Evolutionary conservation across 2,113 vertebrate genomes (phyloP).

Genomic region (Tychaedon coryphoeus): DNA sequence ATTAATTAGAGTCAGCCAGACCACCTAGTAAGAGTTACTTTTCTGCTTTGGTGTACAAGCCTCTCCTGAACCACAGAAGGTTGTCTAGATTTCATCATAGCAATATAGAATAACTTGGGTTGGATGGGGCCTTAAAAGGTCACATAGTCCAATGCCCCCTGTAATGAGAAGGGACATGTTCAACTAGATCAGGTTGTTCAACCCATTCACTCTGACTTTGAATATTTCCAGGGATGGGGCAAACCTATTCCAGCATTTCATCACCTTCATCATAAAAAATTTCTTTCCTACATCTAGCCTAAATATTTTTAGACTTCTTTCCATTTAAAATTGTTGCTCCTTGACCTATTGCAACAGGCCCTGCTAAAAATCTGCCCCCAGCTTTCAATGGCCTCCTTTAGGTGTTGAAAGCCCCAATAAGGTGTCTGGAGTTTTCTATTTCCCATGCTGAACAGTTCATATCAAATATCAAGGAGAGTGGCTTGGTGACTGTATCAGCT

Average conservation of each 20-base stretch:
- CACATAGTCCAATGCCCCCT: accelerated
- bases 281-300: background rate
- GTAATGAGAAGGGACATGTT: background rate
- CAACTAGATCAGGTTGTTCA: background rate
- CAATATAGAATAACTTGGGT: background rate
- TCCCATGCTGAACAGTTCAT: background rate
- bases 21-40: background rate
- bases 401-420: accelerated
- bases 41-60: background rate
- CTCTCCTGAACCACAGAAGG: background rate
- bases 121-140: background rate
- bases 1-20: background rate
- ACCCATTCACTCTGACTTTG: background rate
- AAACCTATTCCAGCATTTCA: background rate
- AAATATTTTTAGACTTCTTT: background rate
- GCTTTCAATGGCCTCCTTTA: background rate
- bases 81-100: background rate
- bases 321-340: background rate
- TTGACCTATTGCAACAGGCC: background rate
- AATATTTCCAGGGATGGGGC: background rate
- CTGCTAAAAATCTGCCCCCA: background rate
- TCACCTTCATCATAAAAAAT: background rate
- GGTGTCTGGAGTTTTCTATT: background rate
- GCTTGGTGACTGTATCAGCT: background rate
- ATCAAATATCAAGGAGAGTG: background rate